Conservation (phyloP, 2,888 invertebrate species). For the Cosmia trapezina region DNA sequence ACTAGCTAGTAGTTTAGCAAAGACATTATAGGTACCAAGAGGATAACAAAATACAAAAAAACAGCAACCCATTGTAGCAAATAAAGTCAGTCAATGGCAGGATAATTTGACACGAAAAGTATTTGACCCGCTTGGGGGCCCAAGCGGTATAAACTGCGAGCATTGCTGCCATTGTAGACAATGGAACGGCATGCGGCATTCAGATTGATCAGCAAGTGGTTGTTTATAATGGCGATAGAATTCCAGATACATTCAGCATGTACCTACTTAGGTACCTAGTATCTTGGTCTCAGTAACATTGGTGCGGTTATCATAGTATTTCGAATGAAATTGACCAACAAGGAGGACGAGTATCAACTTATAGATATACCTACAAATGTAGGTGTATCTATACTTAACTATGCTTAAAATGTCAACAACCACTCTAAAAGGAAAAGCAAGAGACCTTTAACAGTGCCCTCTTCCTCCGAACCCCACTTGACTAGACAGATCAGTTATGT, state of each 20-base stretch:
- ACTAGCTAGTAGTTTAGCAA: background rate
- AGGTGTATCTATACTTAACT: constrained; percentile 22
- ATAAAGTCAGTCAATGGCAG: no score
- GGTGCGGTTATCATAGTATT: background rate
- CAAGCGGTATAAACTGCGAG: no score
- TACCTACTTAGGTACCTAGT: no score
- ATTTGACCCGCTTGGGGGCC: no score
- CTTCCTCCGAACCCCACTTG: constrained; percentile 46
- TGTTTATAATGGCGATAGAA: constrained; percentile 26
- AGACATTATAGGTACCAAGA: no score
- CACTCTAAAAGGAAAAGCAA: constrained; percentile 52
- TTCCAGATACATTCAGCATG: background rate
- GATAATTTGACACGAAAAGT: no score
- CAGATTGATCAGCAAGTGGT: constrained; percentile 32
- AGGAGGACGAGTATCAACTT: constrained; percentile 27
- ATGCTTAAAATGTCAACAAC: constrained; percentile 57
- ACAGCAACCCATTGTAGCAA: constrained; percentile 39
- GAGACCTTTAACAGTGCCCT: constrained; percentile 52
- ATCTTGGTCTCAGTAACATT: constrained; percentile 1
- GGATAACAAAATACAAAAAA: constrained; percentile 22
- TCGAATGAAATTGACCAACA: background rate
- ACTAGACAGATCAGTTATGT: constrained; percentile 31
- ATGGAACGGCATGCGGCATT: constrained; percentile 14
- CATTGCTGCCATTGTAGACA: constrained; percentile 19
- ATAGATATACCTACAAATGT: constrained; percentile 10